Conservation (phyloP, 2,888 invertebrate species). For the Gonocerus acuteangulatus region DNA sequence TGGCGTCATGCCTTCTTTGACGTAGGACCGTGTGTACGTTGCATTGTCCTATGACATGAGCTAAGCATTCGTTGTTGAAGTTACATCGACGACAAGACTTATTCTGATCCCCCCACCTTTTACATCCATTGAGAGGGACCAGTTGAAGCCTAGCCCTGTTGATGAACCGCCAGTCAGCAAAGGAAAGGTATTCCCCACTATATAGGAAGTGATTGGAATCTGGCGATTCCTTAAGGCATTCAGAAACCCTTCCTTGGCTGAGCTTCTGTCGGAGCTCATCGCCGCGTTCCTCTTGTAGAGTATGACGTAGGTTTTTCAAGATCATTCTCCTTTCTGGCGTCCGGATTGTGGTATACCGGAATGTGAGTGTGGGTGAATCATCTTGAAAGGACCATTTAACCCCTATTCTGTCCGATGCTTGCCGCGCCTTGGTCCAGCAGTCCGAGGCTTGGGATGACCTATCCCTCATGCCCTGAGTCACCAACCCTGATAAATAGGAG, state of each 20-base stretch:
- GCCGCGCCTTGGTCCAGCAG: not conserved
- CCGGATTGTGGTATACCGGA: not conserved
- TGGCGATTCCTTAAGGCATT: conserved; percentile 21
- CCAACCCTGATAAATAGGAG: not conserved
- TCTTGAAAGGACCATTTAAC: not conserved
- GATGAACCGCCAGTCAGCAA: conserved; percentile 40
- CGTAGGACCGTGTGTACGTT: conserved; percentile 1
- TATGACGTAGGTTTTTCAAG: not conserved
- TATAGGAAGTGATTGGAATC: conserved; percentile 31
- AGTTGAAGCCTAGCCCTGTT: conserved; percentile 32
- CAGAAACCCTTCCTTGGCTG: conserved; percentile 29
- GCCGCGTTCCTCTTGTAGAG: not conserved
- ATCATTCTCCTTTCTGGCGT: not conserved
- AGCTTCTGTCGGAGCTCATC: conserved; percentile 13
- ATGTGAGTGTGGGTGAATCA: not conserved
- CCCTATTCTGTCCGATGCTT: conserved; percentile 3
- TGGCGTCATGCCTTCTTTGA: conserved; percentile 14
- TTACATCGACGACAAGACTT: not conserved
- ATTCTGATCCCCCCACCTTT: not conserved
- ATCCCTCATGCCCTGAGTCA: conserved; percentile 35
- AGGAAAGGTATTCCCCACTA: conserved; percentile 31
- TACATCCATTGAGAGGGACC: conserved; percentile 19
- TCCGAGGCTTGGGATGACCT: not conserved
- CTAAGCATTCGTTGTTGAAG: conserved; percentile 1
- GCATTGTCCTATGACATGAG: conserved; percentile 26